These are phyloP conservation scores for Chlorocebus sabaeus DNA, from an alignment of 2,113 vertebrate species.

Conservation along the genomic window DNA sequence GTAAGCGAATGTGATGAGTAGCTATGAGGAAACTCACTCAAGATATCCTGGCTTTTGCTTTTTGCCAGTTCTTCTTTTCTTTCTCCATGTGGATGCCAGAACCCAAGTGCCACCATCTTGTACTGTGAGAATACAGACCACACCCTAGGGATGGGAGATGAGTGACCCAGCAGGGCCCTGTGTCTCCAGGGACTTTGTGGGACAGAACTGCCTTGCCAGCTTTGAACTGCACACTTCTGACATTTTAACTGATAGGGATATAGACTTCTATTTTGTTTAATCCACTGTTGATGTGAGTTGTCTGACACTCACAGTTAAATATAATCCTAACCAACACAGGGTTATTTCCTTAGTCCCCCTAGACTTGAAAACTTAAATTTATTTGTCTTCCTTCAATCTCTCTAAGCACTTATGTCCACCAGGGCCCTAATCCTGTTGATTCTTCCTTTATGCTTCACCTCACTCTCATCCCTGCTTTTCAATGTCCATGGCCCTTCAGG, in stretches of 20 bases:
- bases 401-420: neutral
- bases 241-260: neutral
- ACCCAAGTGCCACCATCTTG: neutral
- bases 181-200: neutral
- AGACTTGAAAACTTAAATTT: neutral
- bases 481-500: neutral
- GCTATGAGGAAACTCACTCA: neutral
- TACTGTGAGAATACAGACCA: neutral
- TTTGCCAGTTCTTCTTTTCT: neutral
- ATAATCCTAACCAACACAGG: neutral
- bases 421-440: neutral
- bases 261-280: neutral
- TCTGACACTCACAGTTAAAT: slow-evolving; percentile 28
- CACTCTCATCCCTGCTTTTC: neutral
- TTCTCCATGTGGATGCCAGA: neutral
- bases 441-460: neutral
- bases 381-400: neutral
- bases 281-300: neutral
- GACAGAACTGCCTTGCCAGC: neutral
- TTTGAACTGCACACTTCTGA: neutral
- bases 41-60: neutral
- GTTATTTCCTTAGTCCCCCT: neutral
- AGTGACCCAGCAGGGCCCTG: neutral
- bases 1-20: neutral
- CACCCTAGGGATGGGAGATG: neutral